phyloP scores from a whole-genome alignment of 2,888 invertebrate species.

The Campaea margaritaria region DNA sequence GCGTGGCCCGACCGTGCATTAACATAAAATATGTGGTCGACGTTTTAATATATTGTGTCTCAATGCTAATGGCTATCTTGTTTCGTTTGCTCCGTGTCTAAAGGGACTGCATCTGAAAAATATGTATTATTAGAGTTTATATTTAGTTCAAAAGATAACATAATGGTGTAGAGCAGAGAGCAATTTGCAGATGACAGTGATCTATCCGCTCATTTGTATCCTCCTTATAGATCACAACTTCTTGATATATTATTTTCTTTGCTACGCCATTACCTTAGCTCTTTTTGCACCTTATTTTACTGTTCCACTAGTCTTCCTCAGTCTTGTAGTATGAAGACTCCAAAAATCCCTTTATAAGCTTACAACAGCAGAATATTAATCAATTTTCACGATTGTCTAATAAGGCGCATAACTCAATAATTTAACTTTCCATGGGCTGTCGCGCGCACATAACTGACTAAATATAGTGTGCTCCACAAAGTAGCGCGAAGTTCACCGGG shows the following conservation, averaged over 20 bases:
- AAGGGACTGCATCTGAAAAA: constrained; percentile 33
- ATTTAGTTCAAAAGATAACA: constrained; percentile 7
- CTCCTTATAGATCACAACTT: background rate
- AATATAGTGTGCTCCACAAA: constrained; percentile 63
- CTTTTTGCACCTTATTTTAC: constrained; percentile 5
- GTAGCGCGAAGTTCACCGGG: constrained; percentile 79
- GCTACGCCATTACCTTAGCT: background rate
- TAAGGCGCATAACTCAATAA: constrained; percentile 4
- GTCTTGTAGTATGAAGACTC: too few species aligned
- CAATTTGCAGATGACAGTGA: constrained; percentile 22
- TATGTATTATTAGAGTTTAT: constrained; percentile 5
- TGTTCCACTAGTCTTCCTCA: background rate
- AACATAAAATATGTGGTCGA: constrained; percentile 40
- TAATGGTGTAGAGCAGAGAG: background rate
- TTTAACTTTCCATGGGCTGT: too few species aligned
- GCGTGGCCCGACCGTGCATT: constrained; percentile 37
- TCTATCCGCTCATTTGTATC: constrained; percentile 14
- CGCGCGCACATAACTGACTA: constrained; percentile 31
- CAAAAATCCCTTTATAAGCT: too few species aligned
- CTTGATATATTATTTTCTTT: constrained; percentile 3
- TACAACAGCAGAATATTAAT: too few species aligned
- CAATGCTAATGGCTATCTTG: constrained; percentile 34
- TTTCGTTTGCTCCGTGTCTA: constrained; percentile 31
- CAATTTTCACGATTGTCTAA: too few species aligned
- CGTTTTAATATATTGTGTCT: constrained; percentile 38